These are phyloP conservation scores for Physella acuta DNA, from an alignment of 1,140 invertebrate species.

Conservation along the genomic window DNA sequence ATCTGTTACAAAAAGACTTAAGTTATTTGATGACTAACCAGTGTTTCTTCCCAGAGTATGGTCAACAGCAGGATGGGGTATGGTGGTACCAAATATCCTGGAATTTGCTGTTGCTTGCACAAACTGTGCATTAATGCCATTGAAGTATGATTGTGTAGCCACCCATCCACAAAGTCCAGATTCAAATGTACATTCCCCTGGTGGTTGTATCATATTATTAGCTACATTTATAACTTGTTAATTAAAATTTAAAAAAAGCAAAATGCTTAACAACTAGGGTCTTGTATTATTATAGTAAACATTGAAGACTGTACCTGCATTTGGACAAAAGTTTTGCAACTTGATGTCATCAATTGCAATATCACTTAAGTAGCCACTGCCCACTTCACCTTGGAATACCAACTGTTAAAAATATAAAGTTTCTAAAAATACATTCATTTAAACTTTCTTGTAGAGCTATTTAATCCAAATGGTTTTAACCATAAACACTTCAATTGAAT, in stretches of 20 bases:
- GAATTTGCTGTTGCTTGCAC: slow-evolving; percentile 1
- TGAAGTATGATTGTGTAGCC: background rate
- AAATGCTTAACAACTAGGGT: too few species aligned
- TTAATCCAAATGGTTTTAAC: too few species aligned
- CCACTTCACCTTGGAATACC: slow-evolving; percentile 45
- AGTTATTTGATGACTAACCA: slow-evolving; percentile 5
- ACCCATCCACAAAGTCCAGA: slow-evolving; percentile 41
- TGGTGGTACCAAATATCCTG: slow-evolving; percentile 1
- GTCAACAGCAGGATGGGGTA: slow-evolving; percentile 11
- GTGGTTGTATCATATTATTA: too few species aligned
- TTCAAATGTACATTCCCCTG: slow-evolving; percentile 50
- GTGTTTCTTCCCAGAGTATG: slow-evolving; percentile 5
- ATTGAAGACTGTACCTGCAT: slow-evolving; percentile 45
- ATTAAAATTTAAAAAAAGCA: too few species aligned
- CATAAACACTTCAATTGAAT: too few species aligned
- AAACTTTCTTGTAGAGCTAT: too few species aligned
- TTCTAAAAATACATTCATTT: too few species aligned
- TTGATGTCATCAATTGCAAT: slow-evolving; percentile 54
- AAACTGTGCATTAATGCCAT: slow-evolving; percentile 10
- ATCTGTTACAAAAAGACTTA: too few species aligned
- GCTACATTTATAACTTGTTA: too few species aligned
- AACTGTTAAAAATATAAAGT: too few species aligned
- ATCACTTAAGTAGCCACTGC: slow-evolving; percentile 42
- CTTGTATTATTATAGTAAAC: too few species aligned
- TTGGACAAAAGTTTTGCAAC: slow-evolving; percentile 36